Conservation (phyloP, 2,888 invertebrate species). For the Drosophila quinaria region DNA sequence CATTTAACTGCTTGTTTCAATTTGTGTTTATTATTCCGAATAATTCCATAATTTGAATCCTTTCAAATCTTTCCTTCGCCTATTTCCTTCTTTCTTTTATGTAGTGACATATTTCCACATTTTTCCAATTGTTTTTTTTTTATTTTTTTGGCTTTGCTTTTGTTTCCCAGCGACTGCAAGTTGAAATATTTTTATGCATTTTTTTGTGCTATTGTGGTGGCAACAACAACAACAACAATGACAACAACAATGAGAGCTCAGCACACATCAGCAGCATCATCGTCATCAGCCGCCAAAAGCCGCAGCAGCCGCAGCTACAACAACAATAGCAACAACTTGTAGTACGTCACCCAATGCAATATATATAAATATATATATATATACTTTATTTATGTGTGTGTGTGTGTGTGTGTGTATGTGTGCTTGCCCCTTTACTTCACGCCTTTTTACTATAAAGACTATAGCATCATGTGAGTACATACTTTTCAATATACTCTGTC, state of each 20-base stretch:
- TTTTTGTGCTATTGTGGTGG: slow-evolving; percentile 20
- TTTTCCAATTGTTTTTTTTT: slow-evolving; percentile 4
- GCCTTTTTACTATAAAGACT: slow-evolving; percentile 33
- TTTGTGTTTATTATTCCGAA: neutral
- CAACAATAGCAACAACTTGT: slow-evolving; percentile 58
- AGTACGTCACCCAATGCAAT: slow-evolving; percentile 56
- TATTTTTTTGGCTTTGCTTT: slow-evolving; percentile 4
- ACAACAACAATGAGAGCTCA: slow-evolving; percentile 33
- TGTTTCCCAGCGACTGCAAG: slow-evolving; percentile 43
- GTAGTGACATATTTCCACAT: neutral
- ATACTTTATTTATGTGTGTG: slow-evolving; percentile 16
- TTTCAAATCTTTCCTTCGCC: neutral
- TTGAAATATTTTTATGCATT: slow-evolving; percentile 39
- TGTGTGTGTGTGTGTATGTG: slow-evolving; percentile 28
- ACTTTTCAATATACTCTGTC: slow-evolving; percentile 33
- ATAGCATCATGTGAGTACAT: slow-evolving; percentile 44
- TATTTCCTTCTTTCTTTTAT: neutral
- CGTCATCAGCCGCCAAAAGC: slow-evolving; percentile 45
- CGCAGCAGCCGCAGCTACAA: slow-evolving; percentile 45
- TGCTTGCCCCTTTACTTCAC: slow-evolving; percentile 42
- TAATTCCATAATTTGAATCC: neutral
- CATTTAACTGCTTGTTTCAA: neutral
- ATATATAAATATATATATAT: slow-evolving; percentile 11
- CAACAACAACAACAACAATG: slow-evolving; percentile 23
- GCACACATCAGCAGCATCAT: slow-evolving; percentile 46